Conservation (phyloP, 2,888 invertebrate genomes). For the Stenolophus ochropezus region DNA sequence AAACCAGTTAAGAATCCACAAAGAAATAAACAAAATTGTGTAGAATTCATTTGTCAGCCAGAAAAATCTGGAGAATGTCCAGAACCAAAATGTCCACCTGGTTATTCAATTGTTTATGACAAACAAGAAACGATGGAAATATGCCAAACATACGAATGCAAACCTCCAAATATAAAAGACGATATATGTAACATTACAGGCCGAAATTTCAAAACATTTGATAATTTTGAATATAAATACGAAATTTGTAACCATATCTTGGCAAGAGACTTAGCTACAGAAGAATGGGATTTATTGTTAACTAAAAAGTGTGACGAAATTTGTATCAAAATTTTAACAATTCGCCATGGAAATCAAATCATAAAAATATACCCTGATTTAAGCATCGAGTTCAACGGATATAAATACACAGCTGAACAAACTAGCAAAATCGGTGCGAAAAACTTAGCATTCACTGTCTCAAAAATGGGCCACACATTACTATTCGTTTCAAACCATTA, state of each 20-base stretch:
- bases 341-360: slow-evolving; percentile 78
- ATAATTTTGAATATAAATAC: slow-evolving; percentile 85
- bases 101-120: slow-evolving; percentile 71
- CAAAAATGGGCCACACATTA: slow-evolving; percentile 81
- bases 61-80: slow-evolving; percentile 64
- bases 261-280: slow-evolving; percentile 80
- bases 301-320: slow-evolving; percentile 79
- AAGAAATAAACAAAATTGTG: slow-evolving; percentile 59
- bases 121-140: slow-evolving; percentile 14
- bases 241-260: slow-evolving; percentile 88
- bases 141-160: slow-evolving; percentile 78
- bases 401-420: slow-evolving; percentile 78
- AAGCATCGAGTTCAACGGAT: slow-evolving; percentile 81
- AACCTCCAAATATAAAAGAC: slow-evolving; percentile 79
- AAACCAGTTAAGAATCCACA: slow-evolving; percentile 62
- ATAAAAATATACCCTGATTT: slow-evolving; percentile 79
- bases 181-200: slow-evolving; percentile 84
- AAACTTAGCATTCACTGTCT: slow-evolving; percentile 80
- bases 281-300: slow-evolving; percentile 82
- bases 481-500: slow-evolving; percentile 82
- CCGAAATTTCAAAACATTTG: slow-evolving; percentile 86
- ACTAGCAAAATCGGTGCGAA: slow-evolving; percentile 78
- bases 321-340: slow-evolving; percentile 80
- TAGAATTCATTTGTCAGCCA: slow-evolving; percentile 59
- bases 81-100: slow-evolving; percentile 75